Evolutionary conservation across 2,113 vertebrate species (phyloP).

Genomic region (Xiphorhynchus elegans): DNA sequence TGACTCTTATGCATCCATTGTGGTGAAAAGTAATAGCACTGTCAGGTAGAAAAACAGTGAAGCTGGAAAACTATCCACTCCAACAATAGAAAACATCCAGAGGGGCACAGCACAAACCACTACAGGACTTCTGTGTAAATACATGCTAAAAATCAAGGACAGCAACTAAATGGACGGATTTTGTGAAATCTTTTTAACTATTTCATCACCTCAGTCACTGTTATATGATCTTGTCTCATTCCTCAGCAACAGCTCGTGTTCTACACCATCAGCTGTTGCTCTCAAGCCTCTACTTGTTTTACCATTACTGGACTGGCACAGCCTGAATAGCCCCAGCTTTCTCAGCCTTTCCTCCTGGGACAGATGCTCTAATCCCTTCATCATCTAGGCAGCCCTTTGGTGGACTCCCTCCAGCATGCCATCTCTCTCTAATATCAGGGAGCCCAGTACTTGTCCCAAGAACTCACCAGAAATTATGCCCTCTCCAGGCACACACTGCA

Average conservation of each 20-base stretch:
- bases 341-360: background rate
- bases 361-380: background rate
- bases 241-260: background rate
- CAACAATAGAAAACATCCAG: background rate
- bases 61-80: background rate
- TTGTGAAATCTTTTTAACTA: background rate
- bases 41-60: background rate
- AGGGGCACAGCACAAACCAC: background rate
- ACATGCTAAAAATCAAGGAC: background rate
- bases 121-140: background rate
- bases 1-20: background rate
- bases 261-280: background rate
- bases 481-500: background rate
- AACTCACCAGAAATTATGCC: background rate
- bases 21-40: background rate
- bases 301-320: background rate
- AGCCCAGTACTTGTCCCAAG: background rate
- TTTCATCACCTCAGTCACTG: background rate
- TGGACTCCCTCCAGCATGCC: background rate
- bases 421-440: fast-evolving
- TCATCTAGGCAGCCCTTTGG: background rate
- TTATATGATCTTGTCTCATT: background rate
- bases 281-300: background rate
- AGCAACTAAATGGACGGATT: background rate
- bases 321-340: background rate